These are phyloP conservation scores for Trogon surrucura DNA, from an alignment of 2,113 vertebrate genomes.

Conservation along the genomic window DNA sequence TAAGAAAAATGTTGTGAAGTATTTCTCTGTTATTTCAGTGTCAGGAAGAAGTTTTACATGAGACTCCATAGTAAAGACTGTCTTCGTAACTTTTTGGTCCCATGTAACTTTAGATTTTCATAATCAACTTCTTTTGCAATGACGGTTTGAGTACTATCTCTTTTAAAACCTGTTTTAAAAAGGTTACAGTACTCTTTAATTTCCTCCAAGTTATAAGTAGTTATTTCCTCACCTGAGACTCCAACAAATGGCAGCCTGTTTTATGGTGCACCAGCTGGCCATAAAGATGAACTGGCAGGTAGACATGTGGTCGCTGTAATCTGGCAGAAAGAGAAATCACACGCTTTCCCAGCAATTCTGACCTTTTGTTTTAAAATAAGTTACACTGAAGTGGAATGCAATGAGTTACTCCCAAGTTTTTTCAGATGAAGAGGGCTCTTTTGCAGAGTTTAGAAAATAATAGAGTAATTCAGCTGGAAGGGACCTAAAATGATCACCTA, in stretches of 20 bases:
- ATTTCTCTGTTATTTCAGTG: background rate
- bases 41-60: background rate
- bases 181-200: background rate
- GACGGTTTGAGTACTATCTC: background rate
- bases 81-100: background rate
- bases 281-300: conserved; percentile 95
- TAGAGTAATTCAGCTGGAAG: background rate
- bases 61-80: background rate
- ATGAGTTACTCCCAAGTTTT: background rate
- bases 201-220: background rate
- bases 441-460: background rate
- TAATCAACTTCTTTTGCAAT: background rate
- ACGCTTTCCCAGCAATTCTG: background rate
- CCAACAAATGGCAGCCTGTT: conserved; percentile 95
- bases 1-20: background rate
- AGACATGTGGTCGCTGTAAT: conserved; percentile 96
- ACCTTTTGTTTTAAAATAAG: background rate
- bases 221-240: conserved; percentile 85
- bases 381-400: background rate
- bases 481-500: fast-evolving
- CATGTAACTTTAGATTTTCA: background rate
- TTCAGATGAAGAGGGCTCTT: background rate
- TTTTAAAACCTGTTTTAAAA: background rate
- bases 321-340: conserved; percentile 71
- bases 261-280: conserved; percentile 98